Conservation (phyloP, 2,888 invertebrate species). For the Agrochola circellaris region DNA sequence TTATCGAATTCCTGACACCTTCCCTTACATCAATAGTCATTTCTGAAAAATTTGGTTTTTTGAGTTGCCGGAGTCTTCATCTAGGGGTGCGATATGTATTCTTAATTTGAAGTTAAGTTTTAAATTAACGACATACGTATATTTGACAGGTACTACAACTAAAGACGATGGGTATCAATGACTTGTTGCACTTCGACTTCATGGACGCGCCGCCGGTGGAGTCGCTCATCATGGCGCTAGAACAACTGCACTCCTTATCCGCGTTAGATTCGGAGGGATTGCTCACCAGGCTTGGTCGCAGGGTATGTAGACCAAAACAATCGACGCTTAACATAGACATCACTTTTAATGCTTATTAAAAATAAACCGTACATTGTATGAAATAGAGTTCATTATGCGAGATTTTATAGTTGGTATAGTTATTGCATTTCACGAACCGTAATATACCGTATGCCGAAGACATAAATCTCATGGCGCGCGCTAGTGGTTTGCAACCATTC, state of each 20-base stretch:
- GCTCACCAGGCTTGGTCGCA: slow-evolving; percentile 94
- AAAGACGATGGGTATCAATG: slow-evolving; percentile 99
- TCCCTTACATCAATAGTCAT: no score
- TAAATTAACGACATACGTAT: no score
- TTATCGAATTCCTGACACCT: no score
- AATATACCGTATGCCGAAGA: no score
- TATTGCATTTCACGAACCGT: no score
- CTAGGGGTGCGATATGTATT: no score
- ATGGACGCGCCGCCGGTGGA: slow-evolving; percentile 99
- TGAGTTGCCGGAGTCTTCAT: no score
- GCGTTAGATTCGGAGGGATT: slow-evolving; percentile 98
- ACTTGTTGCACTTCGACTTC: slow-evolving; percentile 99
- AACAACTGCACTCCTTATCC: slow-evolving; percentile 98
- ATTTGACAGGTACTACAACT: slow-evolving; percentile 92
- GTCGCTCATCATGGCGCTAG: slow-evolving; percentile 99
- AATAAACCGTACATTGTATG: not conserved
- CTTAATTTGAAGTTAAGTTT: no score
- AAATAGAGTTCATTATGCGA: not conserved
- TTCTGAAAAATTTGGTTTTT: no score
- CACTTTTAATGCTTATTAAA: not conserved
- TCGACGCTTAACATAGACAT: not conserved
- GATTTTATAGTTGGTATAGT: no score
- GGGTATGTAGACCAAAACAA: slow-evolving; percentile 84
- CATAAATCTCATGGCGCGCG: no score
- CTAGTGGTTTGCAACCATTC: no score